phyloP scores from a whole-genome alignment of 2,888 invertebrate species.

The Pristionchus japonicus region DNA sequence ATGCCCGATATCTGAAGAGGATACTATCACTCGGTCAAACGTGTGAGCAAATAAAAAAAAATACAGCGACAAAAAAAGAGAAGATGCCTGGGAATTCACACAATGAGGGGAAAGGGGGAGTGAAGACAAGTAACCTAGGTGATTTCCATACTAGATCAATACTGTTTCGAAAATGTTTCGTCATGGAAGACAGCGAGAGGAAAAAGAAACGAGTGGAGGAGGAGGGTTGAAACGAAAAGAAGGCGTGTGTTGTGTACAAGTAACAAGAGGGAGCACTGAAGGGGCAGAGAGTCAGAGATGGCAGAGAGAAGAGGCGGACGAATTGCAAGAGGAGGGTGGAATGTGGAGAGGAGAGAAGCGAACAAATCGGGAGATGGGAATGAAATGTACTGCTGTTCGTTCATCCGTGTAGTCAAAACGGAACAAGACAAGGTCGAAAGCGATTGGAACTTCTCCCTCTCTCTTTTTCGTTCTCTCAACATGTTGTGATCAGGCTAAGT shows the following conservation, averaged over 20 bases:
- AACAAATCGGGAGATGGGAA: constrained; percentile 1
- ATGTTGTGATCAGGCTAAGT: not conserved
- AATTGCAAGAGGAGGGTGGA: constrained; percentile 9
- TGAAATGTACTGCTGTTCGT: constrained; percentile 22
- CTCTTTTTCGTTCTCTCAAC: too few relatives aligned
- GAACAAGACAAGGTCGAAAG: not conserved
- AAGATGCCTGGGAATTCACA: not conserved
- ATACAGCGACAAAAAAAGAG: not conserved
- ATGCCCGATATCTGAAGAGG: not conserved
- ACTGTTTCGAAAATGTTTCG: constrained; percentile 4
- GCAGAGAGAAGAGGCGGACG: not conserved
- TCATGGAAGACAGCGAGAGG: not conserved
- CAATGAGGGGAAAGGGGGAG: not conserved
- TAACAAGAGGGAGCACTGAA: constrained; percentile 22
- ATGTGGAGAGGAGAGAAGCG: constrained; percentile 34
- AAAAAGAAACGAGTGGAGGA: not conserved
- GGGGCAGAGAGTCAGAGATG: constrained; percentile 31
- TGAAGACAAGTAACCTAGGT: not conserved
- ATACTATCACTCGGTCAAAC: not conserved
- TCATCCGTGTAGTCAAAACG: constrained; percentile 27
- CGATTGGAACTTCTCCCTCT: not conserved
- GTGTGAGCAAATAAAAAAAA: not conserved
- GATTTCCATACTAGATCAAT: not conserved
- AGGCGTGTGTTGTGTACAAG: constrained; percentile 39
- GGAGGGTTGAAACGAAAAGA: constrained; percentile 19